phyloP scores from a whole-genome alignment of 2,888 invertebrate genomes.

The Volucella zonaria region DNA sequence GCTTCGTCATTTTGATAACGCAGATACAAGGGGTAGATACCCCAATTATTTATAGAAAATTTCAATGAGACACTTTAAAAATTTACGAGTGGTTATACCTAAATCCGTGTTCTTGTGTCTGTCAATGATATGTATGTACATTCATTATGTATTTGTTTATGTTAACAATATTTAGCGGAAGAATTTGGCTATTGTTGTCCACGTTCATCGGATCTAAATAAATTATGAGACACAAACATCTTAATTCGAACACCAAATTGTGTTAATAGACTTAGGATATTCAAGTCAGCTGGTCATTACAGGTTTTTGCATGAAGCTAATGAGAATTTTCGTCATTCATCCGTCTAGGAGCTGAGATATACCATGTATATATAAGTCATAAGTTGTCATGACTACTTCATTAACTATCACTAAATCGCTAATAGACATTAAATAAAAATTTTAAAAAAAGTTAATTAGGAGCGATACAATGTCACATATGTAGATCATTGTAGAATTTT shows the following conservation, averaged over 20 bases:
- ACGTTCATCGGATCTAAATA: background rate
- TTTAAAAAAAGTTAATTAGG: too few relatives aligned
- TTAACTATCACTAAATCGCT: background rate
- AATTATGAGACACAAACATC: background rate
- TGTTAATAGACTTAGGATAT: conserved; percentile 1
- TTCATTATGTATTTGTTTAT: background rate
- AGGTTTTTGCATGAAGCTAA: conserved; percentile 12
- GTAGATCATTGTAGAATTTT: background rate
- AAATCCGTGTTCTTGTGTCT: background rate
- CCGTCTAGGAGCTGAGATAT: background rate
- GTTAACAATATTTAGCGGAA: conserved; percentile 4
- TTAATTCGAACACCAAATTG: background rate
- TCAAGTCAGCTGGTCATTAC: conserved; percentile 3
- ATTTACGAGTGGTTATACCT: background rate
- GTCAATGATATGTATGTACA: background rate
- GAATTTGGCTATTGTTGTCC: background rate
- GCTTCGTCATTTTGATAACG: too few relatives aligned
- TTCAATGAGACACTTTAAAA: background rate
- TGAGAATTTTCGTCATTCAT: background rate
- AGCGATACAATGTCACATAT: background rate
- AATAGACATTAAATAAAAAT: background rate
- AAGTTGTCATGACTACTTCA: conserved; percentile 21
- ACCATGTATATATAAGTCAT: conserved; percentile 9
- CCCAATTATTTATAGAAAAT: too few relatives aligned
- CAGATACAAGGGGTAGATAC: too few relatives aligned